Evolutionary conservation across 2,888 invertebrate genomes (phyloP).

Genomic region (Parascotia fuliginaria): DNA sequence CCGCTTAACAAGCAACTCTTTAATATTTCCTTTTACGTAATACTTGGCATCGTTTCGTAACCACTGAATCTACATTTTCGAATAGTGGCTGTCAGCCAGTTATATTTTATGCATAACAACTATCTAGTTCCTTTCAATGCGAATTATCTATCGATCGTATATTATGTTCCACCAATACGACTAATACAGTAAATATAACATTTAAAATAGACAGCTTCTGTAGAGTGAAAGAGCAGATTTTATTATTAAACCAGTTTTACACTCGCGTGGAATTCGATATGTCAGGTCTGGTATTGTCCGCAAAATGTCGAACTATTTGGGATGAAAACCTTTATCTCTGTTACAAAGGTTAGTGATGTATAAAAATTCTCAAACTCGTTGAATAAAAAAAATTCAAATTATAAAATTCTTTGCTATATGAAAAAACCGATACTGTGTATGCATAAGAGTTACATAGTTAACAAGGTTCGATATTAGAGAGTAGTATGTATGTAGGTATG

Average conservation of each 20-base stretch:
- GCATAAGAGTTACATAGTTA: too few species aligned
- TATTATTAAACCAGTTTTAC: slow-evolving; percentile 3
- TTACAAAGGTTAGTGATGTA: not conserved
- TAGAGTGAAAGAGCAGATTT: slow-evolving; percentile 1
- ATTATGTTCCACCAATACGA: not conserved
- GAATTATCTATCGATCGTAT: slow-evolving; percentile 51
- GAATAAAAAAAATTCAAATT: not conserved
- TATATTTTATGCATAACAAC: slow-evolving; percentile 63
- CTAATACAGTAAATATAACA: not conserved
- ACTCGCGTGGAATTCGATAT: slow-evolving; percentile 2
- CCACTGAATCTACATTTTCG: slow-evolving; percentile 58
- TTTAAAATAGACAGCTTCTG: not conserved
- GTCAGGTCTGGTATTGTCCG: not conserved
- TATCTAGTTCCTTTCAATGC: slow-evolving; percentile 39
- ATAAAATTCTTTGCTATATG: not conserved
- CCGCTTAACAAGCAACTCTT: slow-evolving; percentile 67
- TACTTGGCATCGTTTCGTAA: slow-evolving; percentile 73
- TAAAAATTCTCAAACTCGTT: not conserved
- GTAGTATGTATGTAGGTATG: not conserved
- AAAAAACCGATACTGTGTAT: too few species aligned
- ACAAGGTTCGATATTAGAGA: not conserved
- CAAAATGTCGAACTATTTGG: slow-evolving; percentile 8
- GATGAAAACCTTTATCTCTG: slow-evolving; percentile 3
- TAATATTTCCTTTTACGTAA: slow-evolving; percentile 64
- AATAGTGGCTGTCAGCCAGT: slow-evolving; percentile 71